Base-by-base conservation (phyloP, 1,140 invertebrate genomes). In the Drosophila tristis region DNA sequence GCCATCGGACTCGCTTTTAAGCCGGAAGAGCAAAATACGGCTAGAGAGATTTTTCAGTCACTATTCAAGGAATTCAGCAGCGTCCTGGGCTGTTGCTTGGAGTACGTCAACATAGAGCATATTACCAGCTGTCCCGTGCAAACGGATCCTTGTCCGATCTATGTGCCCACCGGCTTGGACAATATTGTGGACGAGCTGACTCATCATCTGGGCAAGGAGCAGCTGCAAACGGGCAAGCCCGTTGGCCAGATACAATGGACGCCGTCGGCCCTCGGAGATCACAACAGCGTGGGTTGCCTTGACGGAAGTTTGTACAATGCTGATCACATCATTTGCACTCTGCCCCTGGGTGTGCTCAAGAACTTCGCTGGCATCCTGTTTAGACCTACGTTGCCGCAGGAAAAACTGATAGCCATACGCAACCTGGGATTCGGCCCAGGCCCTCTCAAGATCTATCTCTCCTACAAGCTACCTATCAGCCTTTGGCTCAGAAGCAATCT, bases 271-370 rank as follows among this genome's bases (percentile, higher is more conserved):
- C 35, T 94, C 94, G 2, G 78, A 4, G 65, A 82, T 0, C 42
- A 49, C 1, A 80, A 91, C 7, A 56, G 53, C 50, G 90, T 96
- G 2, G 94, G 95, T 74, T 95, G 95, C 82, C 93, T 94, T 76
- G 96, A 97, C 84, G 96, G 96, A 0, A 94, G 95, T 62, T 94
- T 95, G 78, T 94, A 95, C 78, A 93, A 92, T 47, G 95, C 95
- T 2, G 96, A 97, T 91, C 96, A 97, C 84, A 96, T 97, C 1
- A 95, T 98, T 48, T 92, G 96, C 6, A 98, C 97, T 0, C 92
- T 97, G 11, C 96, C 97, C 0, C 93, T 98, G 9, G 97, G 97
- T 2, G 96, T 96, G 43, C 92, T 98, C 0, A 98, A 98, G 92
- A 94, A 95, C 65, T 94, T 96, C 75, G 94, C 94, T 23, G 93